These are phyloP conservation scores for Erebia epiphron DNA, from an alignment of 2,888 invertebrate species.

Conservation along the genomic window DNA sequence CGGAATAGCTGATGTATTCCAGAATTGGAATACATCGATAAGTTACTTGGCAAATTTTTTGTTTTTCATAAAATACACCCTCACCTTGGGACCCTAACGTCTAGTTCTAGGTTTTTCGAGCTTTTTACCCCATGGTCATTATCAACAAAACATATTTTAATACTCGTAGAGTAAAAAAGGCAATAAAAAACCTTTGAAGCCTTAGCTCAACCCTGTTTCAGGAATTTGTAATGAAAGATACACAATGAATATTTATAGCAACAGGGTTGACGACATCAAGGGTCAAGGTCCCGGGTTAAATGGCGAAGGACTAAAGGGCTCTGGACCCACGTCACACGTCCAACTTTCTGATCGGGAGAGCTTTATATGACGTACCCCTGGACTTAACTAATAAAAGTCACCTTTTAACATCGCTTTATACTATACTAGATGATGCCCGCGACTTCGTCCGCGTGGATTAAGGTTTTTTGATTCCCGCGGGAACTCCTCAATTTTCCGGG, in stretches of 20 bases:
- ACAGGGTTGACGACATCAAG: slow-evolving; percentile 37
- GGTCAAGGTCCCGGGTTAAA: slow-evolving; percentile 30
- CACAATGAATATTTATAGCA: slow-evolving; percentile 36
- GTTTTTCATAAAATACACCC: too few species aligned
- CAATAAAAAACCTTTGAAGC: background rate
- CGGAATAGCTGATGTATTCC: too few species aligned
- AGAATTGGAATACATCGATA: too few species aligned
- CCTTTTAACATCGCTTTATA: slow-evolving; percentile 7
- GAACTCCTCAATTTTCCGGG: too few species aligned
- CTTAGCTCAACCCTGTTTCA: slow-evolving; percentile 13
- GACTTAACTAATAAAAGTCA: background rate
- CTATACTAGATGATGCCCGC: background rate
- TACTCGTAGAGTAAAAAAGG: background rate
- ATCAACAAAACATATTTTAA: background rate
- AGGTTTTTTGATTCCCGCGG: too few species aligned
- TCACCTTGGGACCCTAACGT: too few species aligned
- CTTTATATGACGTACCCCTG: slow-evolving; percentile 2
- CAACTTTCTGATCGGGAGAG: background rate
- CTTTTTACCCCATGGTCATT: too few species aligned
- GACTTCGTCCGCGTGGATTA: background rate
- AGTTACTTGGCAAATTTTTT: too few species aligned
- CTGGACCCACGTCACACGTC: slow-evolving; percentile 4
- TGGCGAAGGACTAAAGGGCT: slow-evolving; percentile 10
- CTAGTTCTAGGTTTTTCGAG: too few species aligned
- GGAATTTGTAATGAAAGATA: slow-evolving; percentile 18